Evolutionary conservation across 1,140 invertebrate genomes (phyloP).

Genomic region (Anoplophora glabripennis): DNA sequence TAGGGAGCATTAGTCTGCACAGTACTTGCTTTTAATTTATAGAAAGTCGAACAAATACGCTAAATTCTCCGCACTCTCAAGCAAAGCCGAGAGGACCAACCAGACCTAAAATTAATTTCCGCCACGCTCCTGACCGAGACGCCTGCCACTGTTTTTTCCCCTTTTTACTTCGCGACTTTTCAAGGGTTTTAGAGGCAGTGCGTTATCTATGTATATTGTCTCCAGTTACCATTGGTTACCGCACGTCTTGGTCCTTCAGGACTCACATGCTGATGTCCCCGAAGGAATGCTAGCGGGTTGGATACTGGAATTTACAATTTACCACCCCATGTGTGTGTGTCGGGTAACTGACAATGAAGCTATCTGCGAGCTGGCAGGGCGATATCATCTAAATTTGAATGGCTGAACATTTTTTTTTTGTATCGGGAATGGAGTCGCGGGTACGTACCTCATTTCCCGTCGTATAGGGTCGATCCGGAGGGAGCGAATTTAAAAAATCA

Average conservation of each 20-base stretch:
- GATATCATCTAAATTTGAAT: background rate
- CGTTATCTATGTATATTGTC: slow-evolving; percentile 23
- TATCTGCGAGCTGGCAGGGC: background rate
- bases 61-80: no score
- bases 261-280: slow-evolving; percentile 21
- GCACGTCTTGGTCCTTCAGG: slow-evolving; percentile 26
- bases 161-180: slow-evolving; percentile 16
- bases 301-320: slow-evolving; percentile 28
- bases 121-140: no score
- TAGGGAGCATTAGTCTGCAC: no score
- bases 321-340: slow-evolving; percentile 21
- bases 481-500: no score
- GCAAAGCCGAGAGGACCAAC: no score
- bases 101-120: no score
- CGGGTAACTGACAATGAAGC: slow-evolving; percentile 26
- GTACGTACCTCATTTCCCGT: background rate
- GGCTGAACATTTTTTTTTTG: slow-evolving; percentile 2
- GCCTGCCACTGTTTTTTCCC: no score
- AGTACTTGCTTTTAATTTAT: no score
- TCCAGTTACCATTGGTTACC: slow-evolving; percentile 27
- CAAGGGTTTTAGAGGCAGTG: slow-evolving; percentile 12
- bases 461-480: no score
- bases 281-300: slow-evolving; percentile 17
- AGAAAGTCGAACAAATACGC: no score
- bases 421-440: background rate